Base-by-base conservation (phyloP, 92 coral and sea anemone genomes). In the Actinernus sp. region DNA sequence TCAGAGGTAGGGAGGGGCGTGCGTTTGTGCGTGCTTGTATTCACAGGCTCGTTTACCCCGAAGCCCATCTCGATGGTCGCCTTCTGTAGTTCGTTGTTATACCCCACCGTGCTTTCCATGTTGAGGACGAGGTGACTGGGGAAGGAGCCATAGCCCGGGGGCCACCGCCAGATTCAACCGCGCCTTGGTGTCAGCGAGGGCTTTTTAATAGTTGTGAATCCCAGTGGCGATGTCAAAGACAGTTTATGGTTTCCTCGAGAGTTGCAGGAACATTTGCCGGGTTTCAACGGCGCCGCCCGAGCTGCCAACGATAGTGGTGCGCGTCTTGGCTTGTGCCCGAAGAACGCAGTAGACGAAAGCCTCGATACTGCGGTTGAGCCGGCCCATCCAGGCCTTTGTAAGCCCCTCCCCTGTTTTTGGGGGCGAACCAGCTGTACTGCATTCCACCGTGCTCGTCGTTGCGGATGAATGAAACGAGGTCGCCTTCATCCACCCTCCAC, bases 361-460 rank as follows among this genome's bases (percentile, higher is more conserved):
- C 34, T 76, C 83, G 1, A 76, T 76, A 3, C 58, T 37, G 29
- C 19, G 66, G 14, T 79, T 79, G 0, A 79, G 10, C 7, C 78
- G 47, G 26, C 72, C 44, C 3, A 49, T 41, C 14, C 75, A 63
- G 2, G 68, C 74, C 14, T 28, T 37, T 25, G 60, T 75, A 17
- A 75, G 48, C 2, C 82, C 82, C 10, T 45, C 0, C 0, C 43
- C 28, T 0, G 2, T 31, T 7, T 0, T 21, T 4, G 49, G 20
- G n/a, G 21, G 54, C 27, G 41, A 74, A 74, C 21, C 21, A 60
- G 7, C 49, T 60, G 28, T 47, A 74, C 49, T 74, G 81, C 49
- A 26, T 49, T 17, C 39, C 49, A 10, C 48, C 31, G n/a, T n/a
- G n/a, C 3, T 37, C 59, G 16, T 59, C 46, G 55, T 71, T 57